phyloP scores from a whole-genome alignment of 2,797 vertebrate species.

The Microhierax caerulescens region DNA sequence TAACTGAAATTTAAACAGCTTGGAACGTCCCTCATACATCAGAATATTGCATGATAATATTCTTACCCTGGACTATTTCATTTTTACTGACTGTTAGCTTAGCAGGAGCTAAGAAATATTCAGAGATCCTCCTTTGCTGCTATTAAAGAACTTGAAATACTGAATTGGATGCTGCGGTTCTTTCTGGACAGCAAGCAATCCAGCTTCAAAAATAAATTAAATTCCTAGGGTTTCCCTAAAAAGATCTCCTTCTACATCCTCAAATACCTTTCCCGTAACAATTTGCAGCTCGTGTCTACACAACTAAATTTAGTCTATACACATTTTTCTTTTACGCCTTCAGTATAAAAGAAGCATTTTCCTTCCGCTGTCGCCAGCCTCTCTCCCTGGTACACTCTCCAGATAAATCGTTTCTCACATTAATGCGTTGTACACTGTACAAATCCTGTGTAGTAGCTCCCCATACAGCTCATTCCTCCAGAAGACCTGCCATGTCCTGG shows the following conservation, averaged over 20 bases:
- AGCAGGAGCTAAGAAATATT: background rate
- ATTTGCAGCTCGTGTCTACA: background rate
- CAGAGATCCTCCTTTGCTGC: background rate
- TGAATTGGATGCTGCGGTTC: background rate
- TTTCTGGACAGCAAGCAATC: background rate
- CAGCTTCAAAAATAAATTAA: constrained; percentile 18
- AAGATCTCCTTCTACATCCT: background rate
- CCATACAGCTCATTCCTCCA: constrained; percentile 27
- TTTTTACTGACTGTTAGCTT: constrained; percentile 23
- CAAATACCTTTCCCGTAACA: background rate
- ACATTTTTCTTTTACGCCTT: background rate
- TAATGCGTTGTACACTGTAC: constrained; percentile 25
- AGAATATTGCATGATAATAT: background rate
- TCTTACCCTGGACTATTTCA: background rate
- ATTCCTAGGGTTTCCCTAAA: background rate
- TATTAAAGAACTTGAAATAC: background rate
- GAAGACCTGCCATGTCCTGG: constrained; percentile 40
- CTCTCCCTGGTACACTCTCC: background rate
- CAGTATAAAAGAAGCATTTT: constrained; percentile 7
- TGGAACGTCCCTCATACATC: background rate
- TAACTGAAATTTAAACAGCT: background rate
- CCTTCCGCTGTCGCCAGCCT: background rate
- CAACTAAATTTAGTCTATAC: background rate
- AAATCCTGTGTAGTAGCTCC: constrained; percentile 25
- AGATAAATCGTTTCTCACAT: constrained; percentile 18